These are phyloP conservation scores for Poicephalus gulielmi DNA, from an alignment of 2,113 vertebrate species.

Conservation along the genomic window DNA sequence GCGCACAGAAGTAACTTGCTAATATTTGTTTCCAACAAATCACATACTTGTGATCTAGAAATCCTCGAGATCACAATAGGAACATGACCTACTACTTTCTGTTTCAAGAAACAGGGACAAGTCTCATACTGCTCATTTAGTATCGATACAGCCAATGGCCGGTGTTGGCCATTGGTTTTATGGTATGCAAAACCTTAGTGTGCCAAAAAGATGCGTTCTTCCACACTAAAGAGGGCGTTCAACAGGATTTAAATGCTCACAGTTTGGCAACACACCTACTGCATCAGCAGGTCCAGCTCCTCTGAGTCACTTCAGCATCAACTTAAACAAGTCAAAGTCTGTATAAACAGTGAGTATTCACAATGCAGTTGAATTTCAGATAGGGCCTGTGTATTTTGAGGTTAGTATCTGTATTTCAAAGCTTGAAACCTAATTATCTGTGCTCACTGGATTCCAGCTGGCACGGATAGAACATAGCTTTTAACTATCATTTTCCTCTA, in stretches of 20 bases:
- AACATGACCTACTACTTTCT: not conserved
- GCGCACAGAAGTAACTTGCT: not conserved
- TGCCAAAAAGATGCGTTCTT: not conserved
- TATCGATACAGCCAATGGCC: not conserved
- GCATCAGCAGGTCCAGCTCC: not conserved
- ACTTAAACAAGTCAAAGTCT: not conserved
- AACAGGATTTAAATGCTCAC: not conserved
- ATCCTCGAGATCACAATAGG: not conserved
- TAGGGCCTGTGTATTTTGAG: not conserved
- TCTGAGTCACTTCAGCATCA: not conserved
- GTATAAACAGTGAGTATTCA: not conserved
- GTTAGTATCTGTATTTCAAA: not conserved
- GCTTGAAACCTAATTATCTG: not conserved
- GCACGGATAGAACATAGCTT: not conserved
- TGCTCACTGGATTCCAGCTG: constrained; percentile 3
- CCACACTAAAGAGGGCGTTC: not conserved
- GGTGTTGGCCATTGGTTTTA: not conserved
- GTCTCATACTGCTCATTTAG: not conserved
- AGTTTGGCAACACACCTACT: not conserved
- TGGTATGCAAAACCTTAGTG: not conserved
- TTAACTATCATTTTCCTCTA: not conserved
- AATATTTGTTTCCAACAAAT: not conserved
- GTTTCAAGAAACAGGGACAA: not conserved
- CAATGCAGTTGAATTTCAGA: not conserved
- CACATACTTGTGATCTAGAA: not conserved